Conservation (phyloP, 2,888 invertebrate species). For the Torymus aiolomorphi region DNA sequence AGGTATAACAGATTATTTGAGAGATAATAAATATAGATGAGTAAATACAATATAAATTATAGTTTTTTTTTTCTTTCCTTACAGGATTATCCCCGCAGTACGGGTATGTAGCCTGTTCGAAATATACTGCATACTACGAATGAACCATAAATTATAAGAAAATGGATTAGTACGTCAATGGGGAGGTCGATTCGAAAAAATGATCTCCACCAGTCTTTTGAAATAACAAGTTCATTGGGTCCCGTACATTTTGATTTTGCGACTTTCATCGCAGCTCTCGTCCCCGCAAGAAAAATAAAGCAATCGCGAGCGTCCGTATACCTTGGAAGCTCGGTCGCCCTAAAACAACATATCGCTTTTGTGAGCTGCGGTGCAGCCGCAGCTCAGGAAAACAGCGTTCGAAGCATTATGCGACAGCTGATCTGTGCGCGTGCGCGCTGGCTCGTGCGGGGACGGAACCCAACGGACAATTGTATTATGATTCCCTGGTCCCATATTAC, state of each 20-base stretch:
- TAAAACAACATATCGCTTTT: slow-evolving; percentile 58
- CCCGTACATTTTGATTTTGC: slow-evolving; percentile 52
- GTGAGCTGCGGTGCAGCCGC: not conserved
- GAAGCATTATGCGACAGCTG: slow-evolving; percentile 1
- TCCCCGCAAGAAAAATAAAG: slow-evolving; percentile 34
- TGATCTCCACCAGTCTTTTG: not conserved
- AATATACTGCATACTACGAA: no score
- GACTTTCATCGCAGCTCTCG: slow-evolving; percentile 30
- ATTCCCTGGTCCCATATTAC: slow-evolving; percentile 70
- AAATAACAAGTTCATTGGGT: slow-evolving; percentile 29
- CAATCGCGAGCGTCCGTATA: slow-evolving; percentile 10
- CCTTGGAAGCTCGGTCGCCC: slow-evolving; percentile 37
- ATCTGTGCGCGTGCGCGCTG: not conserved
- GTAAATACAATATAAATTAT: no score
- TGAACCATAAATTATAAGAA: slow-evolving; percentile 22
- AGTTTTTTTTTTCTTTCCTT: no score
- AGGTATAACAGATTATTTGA: no score
- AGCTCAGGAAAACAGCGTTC: slow-evolving; percentile 10
- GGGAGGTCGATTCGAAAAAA: not conserved
- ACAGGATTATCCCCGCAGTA: no score
- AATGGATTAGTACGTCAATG: slow-evolving; percentile 38
- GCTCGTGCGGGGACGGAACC: slow-evolving; percentile 1
- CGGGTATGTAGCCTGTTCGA: no score
- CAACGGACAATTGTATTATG: slow-evolving; percentile 69
- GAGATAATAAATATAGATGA: no score